Evolutionary conservation across 2,888 invertebrate genomes (phyloP).

Genomic region (Microchrysa polita): DNA sequence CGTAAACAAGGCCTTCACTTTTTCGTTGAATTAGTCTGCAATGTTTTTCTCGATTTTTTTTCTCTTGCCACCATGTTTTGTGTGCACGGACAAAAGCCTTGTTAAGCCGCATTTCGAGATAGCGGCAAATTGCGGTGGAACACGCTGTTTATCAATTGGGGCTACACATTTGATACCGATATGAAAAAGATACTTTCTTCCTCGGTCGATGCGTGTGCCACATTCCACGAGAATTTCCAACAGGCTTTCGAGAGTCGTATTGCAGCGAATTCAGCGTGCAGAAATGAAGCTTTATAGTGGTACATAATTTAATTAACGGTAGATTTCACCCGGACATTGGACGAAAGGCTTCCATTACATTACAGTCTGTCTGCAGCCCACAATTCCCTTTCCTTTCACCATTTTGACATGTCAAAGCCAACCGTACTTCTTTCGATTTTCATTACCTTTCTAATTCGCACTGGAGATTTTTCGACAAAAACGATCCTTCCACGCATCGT

Average conservation of each 20-base stretch:
- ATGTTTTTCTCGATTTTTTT: too few relatives aligned
- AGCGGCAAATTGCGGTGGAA: background rate
- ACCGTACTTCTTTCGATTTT: background rate
- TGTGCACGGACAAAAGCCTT: background rate
- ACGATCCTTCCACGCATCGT: constrained; percentile 58
- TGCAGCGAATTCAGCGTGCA: background rate
- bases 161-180: background rate
- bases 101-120: background rate
- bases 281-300: background rate
- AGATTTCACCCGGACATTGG: background rate
- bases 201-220: background rate
- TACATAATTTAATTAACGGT: background rate
- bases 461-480: constrained; percentile 58
- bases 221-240: background rate
- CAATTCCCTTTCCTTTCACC: background rate
- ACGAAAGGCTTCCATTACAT: too few relatives aligned
- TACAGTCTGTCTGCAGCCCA: background rate
- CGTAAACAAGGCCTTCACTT: background rate
- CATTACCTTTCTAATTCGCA: constrained; percentile 60
- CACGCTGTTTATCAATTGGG: background rate
- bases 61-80: too few relatives aligned
- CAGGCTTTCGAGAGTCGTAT: background rate
- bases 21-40: constrained; percentile 3
- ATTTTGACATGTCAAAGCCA: background rate
- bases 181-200: background rate